A percentile compares a stretch with the other conserved stretches of the same genome.
phyloP scores from a whole-genome alignment of 2,888 invertebrate genomes.

The Serripes groenlandicus region DNA sequence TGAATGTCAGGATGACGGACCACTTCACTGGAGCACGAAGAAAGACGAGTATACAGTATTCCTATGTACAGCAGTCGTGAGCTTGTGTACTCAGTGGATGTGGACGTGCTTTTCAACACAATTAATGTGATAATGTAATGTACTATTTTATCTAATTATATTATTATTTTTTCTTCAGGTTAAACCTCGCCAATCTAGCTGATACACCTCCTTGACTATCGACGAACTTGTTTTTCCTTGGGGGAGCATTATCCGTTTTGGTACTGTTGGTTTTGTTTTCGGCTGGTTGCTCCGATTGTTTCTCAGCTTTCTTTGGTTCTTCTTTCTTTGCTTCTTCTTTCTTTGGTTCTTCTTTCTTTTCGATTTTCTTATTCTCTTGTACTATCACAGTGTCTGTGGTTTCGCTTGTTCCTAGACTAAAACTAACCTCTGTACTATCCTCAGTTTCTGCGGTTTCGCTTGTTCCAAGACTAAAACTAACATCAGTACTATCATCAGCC shows the following conservation, averaged over 20 bases:
- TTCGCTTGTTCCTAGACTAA: slow-evolving; percentile 15
- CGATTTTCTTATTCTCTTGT: not conserved
- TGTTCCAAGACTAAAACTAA: not conserved
- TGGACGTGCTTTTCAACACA: not conserved
- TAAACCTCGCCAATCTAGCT: slow-evolving; percentile 54
- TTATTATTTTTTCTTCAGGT: slow-evolving; percentile 19
- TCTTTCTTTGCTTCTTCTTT: not conserved
- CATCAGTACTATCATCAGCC: not conserved
- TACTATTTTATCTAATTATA: not conserved
- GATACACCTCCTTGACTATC: slow-evolving; percentile 64
- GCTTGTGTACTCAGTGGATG: too few species aligned
- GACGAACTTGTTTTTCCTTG: slow-evolving; percentile 38
- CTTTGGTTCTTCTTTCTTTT: not conserved
- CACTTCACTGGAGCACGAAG: too few species aligned
- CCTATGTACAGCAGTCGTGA: too few species aligned
- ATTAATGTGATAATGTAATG: not conserved
- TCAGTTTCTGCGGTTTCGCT: slow-evolving; percentile 3
- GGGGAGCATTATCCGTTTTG: slow-evolving; percentile 9
- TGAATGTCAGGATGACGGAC: too few species aligned
- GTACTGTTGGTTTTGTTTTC: slow-evolving; percentile 7
- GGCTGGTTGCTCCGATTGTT: not conserved
- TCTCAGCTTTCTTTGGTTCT: slow-evolving; percentile 2
- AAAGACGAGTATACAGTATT: too few species aligned
- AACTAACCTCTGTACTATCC: slow-evolving; percentile 1
- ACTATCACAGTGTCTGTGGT: slow-evolving; percentile 4